Base-by-base conservation (phyloP, 2,797 vertebrate species). In the Poeciliopsis infans region DNA sequence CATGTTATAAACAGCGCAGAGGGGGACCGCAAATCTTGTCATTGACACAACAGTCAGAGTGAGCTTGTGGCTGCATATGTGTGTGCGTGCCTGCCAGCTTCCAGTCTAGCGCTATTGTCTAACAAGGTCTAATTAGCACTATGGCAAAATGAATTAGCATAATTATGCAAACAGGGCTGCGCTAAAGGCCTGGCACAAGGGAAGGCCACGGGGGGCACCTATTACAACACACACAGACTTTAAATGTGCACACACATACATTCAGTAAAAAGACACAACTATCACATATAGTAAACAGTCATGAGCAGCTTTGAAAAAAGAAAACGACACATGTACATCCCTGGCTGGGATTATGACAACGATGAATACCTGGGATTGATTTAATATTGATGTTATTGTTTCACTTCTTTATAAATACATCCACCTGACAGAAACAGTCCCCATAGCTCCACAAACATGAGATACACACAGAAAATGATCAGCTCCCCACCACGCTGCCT, bases 111-210 rank as follows among this genome's bases (percentile, higher is more conserved):
- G 79, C 93, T 90, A 95, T 95, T 96, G 94, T 96, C 93, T 94
- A 94, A 94, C 89, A 91, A 94, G 94, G 91, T 94, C 94, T 95
- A 96, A 96, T 96, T 95, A 95, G 93, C 93, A 95, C 90, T 91
- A 92, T 90, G 93, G 92, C 93, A 93, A 84, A 90, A 93, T 91
- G 89, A 95, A 96, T 96, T 95, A 95, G 93, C 95, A 96, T 96
- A 96, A 96, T 96, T 95, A 95, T 94, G 93, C 94, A 95, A 95
- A 95, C 95, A 95, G 88, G 90, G 88, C 87, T 89, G 81, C 46
- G 83, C 87, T 93, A 93, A 93, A 92, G 92, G 91, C 88, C 89
- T 93, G 90, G 93, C 89, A 93, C 93, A 92, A 92, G 90, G 88
- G 91, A 85, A 92, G 88, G 86, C 90, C 88, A 89, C 81, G 43